These are phyloP conservation scores for Atrina japonica DNA, from an alignment of 2,888 invertebrate genomes.

Conservation along the genomic window DNA sequence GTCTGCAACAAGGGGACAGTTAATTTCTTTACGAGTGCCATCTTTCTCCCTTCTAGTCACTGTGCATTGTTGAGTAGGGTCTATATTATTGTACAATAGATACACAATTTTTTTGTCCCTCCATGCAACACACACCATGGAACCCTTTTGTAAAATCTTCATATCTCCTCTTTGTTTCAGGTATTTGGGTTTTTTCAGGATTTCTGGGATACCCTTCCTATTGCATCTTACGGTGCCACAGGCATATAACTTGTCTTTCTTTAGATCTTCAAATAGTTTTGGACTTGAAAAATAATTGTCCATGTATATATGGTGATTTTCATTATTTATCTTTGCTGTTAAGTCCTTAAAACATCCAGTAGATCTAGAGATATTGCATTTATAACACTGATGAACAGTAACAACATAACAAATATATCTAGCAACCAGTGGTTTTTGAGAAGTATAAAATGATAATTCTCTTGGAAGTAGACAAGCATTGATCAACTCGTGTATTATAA, in stretches of 20 bases:
- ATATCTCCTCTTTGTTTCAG: background rate
- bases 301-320: slow-evolving; percentile 29
- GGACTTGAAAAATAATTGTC: slow-evolving; percentile 29
- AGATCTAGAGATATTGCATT: too few species aligned
- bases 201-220: slow-evolving; percentile 10
- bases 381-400: too few species aligned
- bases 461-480: too few species aligned
- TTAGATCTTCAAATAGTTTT: slow-evolving; percentile 9
- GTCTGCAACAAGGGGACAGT: slow-evolving; percentile 19
- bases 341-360: too few species aligned
- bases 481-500: too few species aligned
- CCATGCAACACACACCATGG: background rate
- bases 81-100: slow-evolving; percentile 11
- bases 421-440: too few species aligned
- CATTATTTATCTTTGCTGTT: background rate
- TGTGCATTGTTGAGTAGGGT: background rate
- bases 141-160: background rate
- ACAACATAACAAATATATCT: too few species aligned
- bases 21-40: slow-evolving; percentile 15
- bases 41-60: slow-evolving; percentile 14
- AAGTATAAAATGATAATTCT: too few species aligned
- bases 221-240: slow-evolving; percentile 7
- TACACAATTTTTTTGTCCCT: slow-evolving; percentile 7
- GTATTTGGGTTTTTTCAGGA: background rate
- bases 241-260: slow-evolving; percentile 1